Conservation (phyloP, 2,888 invertebrate species). For the Apamea monoglypha region DNA sequence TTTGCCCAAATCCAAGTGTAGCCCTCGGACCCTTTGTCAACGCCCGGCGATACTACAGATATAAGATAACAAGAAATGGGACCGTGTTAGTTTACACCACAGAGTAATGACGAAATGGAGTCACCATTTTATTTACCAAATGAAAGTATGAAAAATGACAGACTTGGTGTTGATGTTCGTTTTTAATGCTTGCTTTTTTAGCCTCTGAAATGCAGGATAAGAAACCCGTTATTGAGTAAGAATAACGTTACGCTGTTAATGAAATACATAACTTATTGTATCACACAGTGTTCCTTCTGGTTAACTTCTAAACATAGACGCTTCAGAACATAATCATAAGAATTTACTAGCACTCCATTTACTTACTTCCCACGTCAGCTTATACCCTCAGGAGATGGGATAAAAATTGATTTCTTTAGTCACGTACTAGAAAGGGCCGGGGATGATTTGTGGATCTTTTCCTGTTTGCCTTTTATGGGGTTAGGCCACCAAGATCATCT, state of each 20-base stretch:
- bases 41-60: conserved; percentile 24
- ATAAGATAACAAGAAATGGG: conserved; percentile 30
- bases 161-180: neutral
- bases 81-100: conserved; percentile 12
- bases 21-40: conserved; percentile 46
- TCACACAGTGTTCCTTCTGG: neutral
- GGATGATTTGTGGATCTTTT: conserved; percentile 56
- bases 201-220: too few species aligned
- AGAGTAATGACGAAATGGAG: conserved; percentile 29
- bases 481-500: conserved; percentile 30
- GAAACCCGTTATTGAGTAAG: neutral
- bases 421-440: conserved; percentile 50
- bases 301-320: neutral
- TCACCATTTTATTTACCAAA: neutral
- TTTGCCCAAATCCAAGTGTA: conserved; percentile 56
- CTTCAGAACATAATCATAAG: neutral
- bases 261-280: too few species aligned
- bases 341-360: conserved; percentile 10
- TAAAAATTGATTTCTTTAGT: conserved; percentile 56
- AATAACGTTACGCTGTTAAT: neutral
- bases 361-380: conserved; percentile 19
- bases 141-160: neutral
- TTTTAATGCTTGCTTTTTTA: neutral
- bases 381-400: conserved; percentile 35
- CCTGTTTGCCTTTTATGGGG: conserved; percentile 35